Base-by-base conservation (phyloP, 1,140 invertebrate species). In the Halotydeus destructor region DNA sequence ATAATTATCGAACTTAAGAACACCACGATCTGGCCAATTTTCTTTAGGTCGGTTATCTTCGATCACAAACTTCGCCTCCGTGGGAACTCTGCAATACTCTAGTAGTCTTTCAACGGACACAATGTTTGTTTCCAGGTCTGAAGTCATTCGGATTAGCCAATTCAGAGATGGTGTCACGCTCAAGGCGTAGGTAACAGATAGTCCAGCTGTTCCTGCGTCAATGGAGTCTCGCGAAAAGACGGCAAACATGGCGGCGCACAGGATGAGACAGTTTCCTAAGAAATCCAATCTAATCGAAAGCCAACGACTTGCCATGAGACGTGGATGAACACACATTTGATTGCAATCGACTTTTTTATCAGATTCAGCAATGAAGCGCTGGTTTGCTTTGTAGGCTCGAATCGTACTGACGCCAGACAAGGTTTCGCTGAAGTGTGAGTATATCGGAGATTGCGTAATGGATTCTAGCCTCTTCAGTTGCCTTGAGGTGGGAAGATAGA, bases 131-230 rank as follows among this genome's bases (percentile, higher is more conserved):
- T 75, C 71, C 39, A 73, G 50, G 38, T 74, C 71, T 47, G 64
- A 63, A 2, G 64, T 65, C 58, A 68, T 67, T 43, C 69, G 54
- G 8, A 75, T 68, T 45, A 71, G 52, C 66, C 65, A 69, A 51
- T 68, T 70, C 24, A 74, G 51, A n/a, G 62, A 64, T 47, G 60
- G 57, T 16, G 71, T 55, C 44, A 80, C 75, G 67, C 79, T 78
- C 35, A 89, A 60, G 27, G 84, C 77, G 58, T 88, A 91, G 52
- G 76, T 84, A 50, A 91, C 68, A 1, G 82, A 85, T 22, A 91
- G 63, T 30, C 85, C 85, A 33, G 88, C 82, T 33, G 81, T 57
- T 27, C 82, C 82, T 19, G 82, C 62, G 54, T 65, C 72, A 52
- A 74, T 59, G 40, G 57, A 67, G 41, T 78, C 69, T 41, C 74